A percentile compares a stretch with the other conserved stretches of the same genome.
Evolutionary conservation across 1,140 invertebrate species (phyloP).

Genomic region (Potamilus streckersoni): DNA sequence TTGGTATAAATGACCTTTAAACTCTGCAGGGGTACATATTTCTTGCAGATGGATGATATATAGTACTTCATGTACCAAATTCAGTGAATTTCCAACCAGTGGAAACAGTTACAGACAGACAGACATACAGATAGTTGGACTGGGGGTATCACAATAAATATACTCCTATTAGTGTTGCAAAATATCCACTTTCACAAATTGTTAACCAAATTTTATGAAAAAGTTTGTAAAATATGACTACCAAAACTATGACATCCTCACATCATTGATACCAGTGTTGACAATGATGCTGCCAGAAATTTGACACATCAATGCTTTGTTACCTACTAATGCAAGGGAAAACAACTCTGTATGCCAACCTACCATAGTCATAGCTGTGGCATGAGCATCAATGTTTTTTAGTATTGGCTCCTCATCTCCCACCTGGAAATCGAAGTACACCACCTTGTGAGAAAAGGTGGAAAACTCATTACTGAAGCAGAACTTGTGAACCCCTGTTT

Average conservation of each 20-base stretch:
- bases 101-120: too few species aligned
- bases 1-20: too few species aligned
- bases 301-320: neutral
- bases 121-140: too few species aligned
- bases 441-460: conserved; percentile 99
- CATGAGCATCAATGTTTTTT: conserved; percentile 77
- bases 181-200: neutral
- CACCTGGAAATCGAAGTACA: conserved; percentile 98
- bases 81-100: too few species aligned
- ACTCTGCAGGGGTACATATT: too few species aligned
- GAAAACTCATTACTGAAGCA: conserved; percentile 99
- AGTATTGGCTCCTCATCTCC: conserved; percentile 90
- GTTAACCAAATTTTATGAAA: neutral
- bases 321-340: neutral
- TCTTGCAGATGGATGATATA: too few species aligned
- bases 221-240: neutral
- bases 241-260: neutral
- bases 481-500: conserved; percentile 82
- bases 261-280: neutral
- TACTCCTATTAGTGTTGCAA: neutral
- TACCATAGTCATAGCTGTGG: conserved; percentile 95
- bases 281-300: neutral
- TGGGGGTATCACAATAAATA: too few species aligned
- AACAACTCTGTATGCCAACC: conserved; percentile 32
- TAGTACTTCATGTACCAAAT: too few species aligned